Conservation (phyloP, 1,140 invertebrate species). For the Zophobas morio region DNA sequence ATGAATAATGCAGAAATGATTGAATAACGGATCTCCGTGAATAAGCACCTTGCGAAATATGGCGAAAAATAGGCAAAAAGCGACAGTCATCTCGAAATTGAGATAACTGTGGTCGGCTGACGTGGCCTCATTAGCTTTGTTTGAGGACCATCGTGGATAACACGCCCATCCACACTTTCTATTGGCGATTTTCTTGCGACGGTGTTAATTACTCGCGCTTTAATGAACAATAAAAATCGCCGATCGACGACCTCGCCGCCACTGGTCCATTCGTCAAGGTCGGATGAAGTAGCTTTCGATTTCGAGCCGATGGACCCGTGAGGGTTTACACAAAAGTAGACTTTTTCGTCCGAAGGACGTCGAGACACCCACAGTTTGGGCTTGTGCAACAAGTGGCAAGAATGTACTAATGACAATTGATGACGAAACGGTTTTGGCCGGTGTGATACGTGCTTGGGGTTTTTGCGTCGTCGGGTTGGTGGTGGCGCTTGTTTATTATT, state of each 20-base stretch:
- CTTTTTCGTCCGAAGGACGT: not conserved
- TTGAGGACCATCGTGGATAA: not conserved
- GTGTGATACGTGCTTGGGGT: too few relatives aligned
- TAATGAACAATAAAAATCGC: conserved; percentile 16
- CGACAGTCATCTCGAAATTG: conserved; percentile 17
- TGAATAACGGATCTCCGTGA: conserved; percentile 28
- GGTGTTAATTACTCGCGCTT: conserved; percentile 2
- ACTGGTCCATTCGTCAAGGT: conserved; percentile 31
- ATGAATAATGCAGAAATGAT: conserved; percentile 41
- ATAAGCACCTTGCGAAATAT: conserved; percentile 29
- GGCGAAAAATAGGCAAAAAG: conserved; percentile 9
- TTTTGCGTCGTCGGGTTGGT: too few relatives aligned
- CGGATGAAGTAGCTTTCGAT: conserved; percentile 20
- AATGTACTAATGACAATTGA: conserved; percentile 8
- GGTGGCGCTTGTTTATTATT: not conserved
- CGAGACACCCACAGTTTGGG: conserved; percentile 6
- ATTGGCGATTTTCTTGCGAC: conserved; percentile 19
- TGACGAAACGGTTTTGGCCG: too few relatives aligned
- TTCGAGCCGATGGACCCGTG: conserved; percentile 14
- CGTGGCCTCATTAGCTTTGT: conserved; percentile 1
- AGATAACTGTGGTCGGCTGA: conserved; percentile 5
- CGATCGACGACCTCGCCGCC: conserved; percentile 30
- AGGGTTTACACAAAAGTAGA: not conserved
- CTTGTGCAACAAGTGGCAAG: conserved; percentile 24
- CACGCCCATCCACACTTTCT: conserved; percentile 14